A percentile compares a stretch with the other conserved stretches of the same genome.
Evolutionary conservation across 2,113 vertebrate genomes (phyloP).

Genomic region (Corythoichthys intestinalis): DNA sequence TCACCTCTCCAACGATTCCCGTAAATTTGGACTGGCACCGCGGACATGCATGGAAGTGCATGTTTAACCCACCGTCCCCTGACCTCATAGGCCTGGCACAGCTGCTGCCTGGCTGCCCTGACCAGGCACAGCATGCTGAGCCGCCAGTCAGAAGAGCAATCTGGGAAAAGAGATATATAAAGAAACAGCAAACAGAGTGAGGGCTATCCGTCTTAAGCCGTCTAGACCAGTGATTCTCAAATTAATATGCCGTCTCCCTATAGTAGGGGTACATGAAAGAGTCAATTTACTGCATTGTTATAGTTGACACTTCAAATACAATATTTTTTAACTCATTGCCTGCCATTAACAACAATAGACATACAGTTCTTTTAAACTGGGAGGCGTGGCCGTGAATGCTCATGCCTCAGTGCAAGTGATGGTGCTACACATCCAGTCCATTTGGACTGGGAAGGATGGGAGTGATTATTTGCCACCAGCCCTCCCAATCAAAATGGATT

Average conservation of each 20-base stretch:
- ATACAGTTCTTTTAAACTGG: too few relatives aligned
- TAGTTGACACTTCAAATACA: too few relatives aligned
- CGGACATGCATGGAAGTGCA: constrained; percentile 48
- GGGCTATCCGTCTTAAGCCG: constrained; percentile 7
- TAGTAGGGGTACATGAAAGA: neutral
- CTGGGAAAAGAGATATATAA: constrained; percentile 63
- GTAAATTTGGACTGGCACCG: constrained; percentile 54
- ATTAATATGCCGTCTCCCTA: neutral
- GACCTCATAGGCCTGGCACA: constrained; percentile 63
- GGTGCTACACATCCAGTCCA: too few relatives aligned
- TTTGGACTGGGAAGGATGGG: too few relatives aligned
- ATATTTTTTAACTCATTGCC: too few relatives aligned
- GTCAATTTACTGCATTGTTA: too few relatives aligned
- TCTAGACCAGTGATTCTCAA: neutral
- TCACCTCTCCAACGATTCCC: constrained; percentile 72
- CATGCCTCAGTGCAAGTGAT: too few relatives aligned
- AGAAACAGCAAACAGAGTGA: neutral
- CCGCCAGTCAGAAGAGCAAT: constrained; percentile 59
- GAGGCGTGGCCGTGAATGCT: too few relatives aligned
- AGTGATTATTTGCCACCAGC: too few relatives aligned
- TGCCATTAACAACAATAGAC: too few relatives aligned
- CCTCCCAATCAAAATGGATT: too few relatives aligned
- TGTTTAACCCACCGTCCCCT: constrained; percentile 68
- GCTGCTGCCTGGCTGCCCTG: constrained; percentile 70
- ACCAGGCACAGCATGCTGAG: constrained; percentile 73